Evolutionary conservation across 2,113 vertebrate genomes (phyloP).

Genomic region (Heliornis fulica): DNA sequence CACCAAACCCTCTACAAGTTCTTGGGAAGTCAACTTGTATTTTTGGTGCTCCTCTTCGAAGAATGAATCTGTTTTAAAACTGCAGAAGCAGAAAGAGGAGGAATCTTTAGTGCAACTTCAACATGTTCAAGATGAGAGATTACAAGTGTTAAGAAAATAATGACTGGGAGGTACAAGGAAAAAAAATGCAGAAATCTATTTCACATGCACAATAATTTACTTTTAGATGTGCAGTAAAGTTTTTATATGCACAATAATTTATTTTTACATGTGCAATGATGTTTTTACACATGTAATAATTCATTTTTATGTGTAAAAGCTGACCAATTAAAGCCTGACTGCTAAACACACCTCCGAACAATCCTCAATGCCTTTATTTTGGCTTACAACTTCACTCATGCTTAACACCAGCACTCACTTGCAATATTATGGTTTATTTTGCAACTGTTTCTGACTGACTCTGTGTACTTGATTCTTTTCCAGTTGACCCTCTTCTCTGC

Average conservation of each 20-base stretch:
- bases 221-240: conserved; percentile 68
- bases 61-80: background rate
- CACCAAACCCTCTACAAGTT: no score
- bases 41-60: background rate
- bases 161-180: background rate
- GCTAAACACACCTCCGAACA: background rate
- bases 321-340: background rate
- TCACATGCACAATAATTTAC: conserved; percentile 60
- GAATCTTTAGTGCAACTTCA: background rate
- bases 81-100: background rate
- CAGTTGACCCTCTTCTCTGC: rapidly evolving
- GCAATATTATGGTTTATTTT: background rate
- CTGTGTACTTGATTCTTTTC: background rate
- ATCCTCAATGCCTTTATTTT: background rate
- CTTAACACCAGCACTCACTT: background rate
- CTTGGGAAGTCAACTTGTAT: background rate
- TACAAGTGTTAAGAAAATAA: conserved; percentile 41
- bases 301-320: conserved; percentile 50
- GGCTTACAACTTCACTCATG: background rate
- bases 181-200: conserved; percentile 19
- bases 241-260: conserved; percentile 69
- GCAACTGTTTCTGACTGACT: background rate
- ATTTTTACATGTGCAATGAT: conserved; percentile 58
- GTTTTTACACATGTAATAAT: conserved; percentile 27
- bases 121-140: background rate